Evolutionary conservation across 1,140 invertebrate species (phyloP), one percentile per base, ranked within the genome.

Genomic region (Eufriesea mexicana): DNA sequence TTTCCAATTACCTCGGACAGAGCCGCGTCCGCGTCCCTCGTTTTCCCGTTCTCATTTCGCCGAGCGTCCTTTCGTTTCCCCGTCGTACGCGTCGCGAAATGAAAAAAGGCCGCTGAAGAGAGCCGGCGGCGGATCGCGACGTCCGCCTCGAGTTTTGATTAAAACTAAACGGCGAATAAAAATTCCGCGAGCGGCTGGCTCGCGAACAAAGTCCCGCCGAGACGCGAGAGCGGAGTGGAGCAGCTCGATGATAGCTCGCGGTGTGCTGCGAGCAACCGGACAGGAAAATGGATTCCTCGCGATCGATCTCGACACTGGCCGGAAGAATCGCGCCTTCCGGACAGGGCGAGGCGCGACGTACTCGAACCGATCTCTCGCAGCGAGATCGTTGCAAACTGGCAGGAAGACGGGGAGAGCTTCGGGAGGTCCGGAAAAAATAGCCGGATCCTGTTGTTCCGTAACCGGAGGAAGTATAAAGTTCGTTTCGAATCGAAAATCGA

Each of bases 91-190:
- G 55, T 72, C 77, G 67, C 77, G 57, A 79, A 71, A 79, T 79
- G 77, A 79, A 79, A 79, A 79, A 79, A 42, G 79, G 49, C 55
- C 61, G 79, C 74, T 81, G 79, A 81, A 81, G 70, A 54, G 79
- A 2, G 71, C 79, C 71, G 61, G 7, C 71, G 49, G 71, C 71
- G 61, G 25, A 66, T 81, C 79, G 79, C 79, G 79, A 66, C 59
- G 79, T 28, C 70, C 59, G 79, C 70, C 79, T 66, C 79, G 79
- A 74, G 71, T 81, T 81, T 81, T 81, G 79, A 81, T 81, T 81
- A 81, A 81, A 81, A 81, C 79, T 81, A 81, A 81, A 81, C 79
- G 79, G 71, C 71, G 79, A 75, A 81, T 81, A 81, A 81, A 81
- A 81, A 81, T 74, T 81, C 71, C 79, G 70, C 61, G 35, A 35